Evolutionary conservation across 2,888 invertebrate genomes (phyloP), one percentile per base, ranked within the genome.

Genomic region (Nymphalis c-album): DNA sequence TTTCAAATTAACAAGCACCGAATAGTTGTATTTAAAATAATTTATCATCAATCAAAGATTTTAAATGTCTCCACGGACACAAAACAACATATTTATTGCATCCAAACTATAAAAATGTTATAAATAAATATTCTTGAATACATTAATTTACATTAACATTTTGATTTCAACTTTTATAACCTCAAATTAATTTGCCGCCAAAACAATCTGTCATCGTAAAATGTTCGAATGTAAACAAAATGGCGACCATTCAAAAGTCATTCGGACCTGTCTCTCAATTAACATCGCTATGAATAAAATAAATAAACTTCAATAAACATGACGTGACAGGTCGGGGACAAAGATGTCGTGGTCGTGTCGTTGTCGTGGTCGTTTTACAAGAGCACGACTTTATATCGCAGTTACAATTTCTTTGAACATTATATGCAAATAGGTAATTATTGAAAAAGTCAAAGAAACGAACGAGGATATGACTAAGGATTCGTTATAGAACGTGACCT

Each of bases 251-350:
- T 67, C 68, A 73, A 73, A 73, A 69, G 74, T 73, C 73, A 75
- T 68, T 72, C 64, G 60, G 73, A 73, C 72, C 69, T 76, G 75
- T 76, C 77, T 66, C 74, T 77, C 80, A 81, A 81, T 81, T 82
- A 80, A 73, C 79, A 73, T 71, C 70, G 66, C 64, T 69, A 74
- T 74, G 74, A 75, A 76, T 73, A 77, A 73, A 77, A 77, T 76
- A 80, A 82, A 80, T 74, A 78, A 76, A 66, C 61, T 55, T 59
- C 59, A 62, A 61, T 63, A 51, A 68, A 66, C 65, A 60, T 18
- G 51, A 67, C 55, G 57, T 64, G 72, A 69, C 67, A 67, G 35
- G 35, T 18, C 53, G 57, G 58, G 60, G 18, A 59, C 59, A 61
- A 50, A 40, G 45, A 50, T 63, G 57, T 67, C 50, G 63, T 7